Base-by-base conservation (phyloP, 2,797 vertebrate genomes). In the Lemur catta region DNA sequence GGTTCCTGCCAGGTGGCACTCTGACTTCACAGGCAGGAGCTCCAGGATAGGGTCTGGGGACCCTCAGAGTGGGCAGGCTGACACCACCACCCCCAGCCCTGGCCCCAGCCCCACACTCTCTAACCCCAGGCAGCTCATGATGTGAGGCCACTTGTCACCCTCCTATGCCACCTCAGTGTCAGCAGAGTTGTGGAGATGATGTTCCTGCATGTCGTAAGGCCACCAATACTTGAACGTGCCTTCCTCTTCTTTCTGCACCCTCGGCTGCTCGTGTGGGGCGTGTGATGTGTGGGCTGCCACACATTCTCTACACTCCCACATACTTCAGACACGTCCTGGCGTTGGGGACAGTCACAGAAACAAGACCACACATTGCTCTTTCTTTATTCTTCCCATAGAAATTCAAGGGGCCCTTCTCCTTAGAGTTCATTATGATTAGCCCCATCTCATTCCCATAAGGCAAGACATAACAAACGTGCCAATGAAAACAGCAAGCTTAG, bases 1-100 rank as follows among this genome's bases (percentile, higher is more conserved):
- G 99, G 99, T 33, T 98, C 98, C 78, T 99, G 99, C 97, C 98
- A 99, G 93, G 98, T 98, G 72, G 99, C 99, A 98, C 98, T 99
- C 99, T 98, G 99, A 99, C 97, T 98, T 97, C 96, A 98, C 98
- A 98, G 99, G 99, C 99, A 98, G 41, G 30, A 15, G 43, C 57
- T 35, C 80, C 1, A 28, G 63, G 0, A 0, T 5, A 86, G 38
- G 57, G 1, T 35, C 55, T 6, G 33, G 24, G 57, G 82, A 28
- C 43, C 50, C 12, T 46, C 14, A 8, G 63, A 63, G 17, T 81
- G 55, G 1, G 74, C 57, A 46, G 82, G 1, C 46, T 14, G 33
- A n/a, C 10, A 61, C 41, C 50, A 7, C 35, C 2, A 0, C 3
- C 24, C 74, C 46, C 35, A 48, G 30, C 2, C 28, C 18, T 1